Percentiles rank a stretch among this genome's conserved stretches.
Evolutionary conservation across 2,113 vertebrate genomes (phyloP).

Genomic region (Psittacara wagleri): DNA sequence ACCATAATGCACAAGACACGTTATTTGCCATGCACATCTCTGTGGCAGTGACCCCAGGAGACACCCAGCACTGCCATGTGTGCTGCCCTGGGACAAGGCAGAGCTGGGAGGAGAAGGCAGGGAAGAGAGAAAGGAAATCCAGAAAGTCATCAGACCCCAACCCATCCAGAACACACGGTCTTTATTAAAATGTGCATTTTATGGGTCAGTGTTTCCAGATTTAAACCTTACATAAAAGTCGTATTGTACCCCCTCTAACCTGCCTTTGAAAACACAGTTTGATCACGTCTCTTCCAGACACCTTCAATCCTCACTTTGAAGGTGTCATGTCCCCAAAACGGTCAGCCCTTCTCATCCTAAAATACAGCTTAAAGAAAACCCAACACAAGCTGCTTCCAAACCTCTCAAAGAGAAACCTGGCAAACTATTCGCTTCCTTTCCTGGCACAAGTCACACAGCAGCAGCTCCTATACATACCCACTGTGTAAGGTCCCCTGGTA

Average conservation of each 20-base stretch:
- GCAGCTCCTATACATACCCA: accelerated
- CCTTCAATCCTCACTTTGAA: not conserved
- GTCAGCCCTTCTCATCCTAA: not conserved
- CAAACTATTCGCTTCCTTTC: not conserved
- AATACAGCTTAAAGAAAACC: not conserved
- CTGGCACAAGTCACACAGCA: not conserved
- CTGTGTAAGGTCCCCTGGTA: not conserved
- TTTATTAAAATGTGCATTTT: constrained; percentile 27
- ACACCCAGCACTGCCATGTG: not conserved
- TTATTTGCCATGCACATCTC: not conserved
- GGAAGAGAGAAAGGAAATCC: not conserved
- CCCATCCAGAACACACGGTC: not conserved
- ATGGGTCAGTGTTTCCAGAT: not conserved
- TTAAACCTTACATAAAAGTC: not conserved
- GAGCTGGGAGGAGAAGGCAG: not conserved
- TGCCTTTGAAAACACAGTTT: not conserved
- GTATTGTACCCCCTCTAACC: not conserved
- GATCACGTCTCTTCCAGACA: not conserved
- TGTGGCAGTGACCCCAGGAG: not conserved
- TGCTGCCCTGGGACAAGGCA: not conserved
- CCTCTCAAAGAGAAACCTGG: not conserved
- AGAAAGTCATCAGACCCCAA: not conserved
- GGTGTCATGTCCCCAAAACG: not conserved
- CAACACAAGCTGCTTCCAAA: not conserved
- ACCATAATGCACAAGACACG: constrained; percentile 9